phyloP scores from a whole-genome alignment of 2,888 invertebrate genomes.

The Apamea epomidion region DNA sequence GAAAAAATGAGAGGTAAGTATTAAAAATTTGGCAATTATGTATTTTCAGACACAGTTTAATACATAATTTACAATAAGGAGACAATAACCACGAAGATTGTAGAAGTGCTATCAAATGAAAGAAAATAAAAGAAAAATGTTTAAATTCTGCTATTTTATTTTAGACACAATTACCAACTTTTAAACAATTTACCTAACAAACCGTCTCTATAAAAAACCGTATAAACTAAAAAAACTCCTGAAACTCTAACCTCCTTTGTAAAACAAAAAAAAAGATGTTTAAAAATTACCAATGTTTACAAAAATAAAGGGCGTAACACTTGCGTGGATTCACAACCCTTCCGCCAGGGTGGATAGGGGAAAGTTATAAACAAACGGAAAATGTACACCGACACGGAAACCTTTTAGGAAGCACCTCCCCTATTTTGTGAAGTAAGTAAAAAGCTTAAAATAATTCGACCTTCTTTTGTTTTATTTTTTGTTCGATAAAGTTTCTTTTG shows the following conservation, averaged over 20 bases:
- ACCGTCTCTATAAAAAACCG: background rate
- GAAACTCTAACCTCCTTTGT: constrained; percentile 35
- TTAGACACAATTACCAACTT: constrained; percentile 27
- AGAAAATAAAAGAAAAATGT: constrained; percentile 1
- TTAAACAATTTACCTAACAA: constrained; percentile 12
- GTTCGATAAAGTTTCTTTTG: constrained; percentile 20
- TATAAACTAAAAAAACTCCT: constrained; percentile 11
- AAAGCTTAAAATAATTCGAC: constrained; percentile 77
- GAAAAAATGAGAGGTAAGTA: background rate
- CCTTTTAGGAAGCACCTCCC: constrained; percentile 88
- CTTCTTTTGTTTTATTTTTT: constrained; percentile 43
- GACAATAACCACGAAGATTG: background rate
- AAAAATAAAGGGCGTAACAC: constrained; percentile 67
- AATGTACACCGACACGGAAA: constrained; percentile 84
- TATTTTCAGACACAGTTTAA: background rate
- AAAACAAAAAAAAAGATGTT: constrained; percentile 34
- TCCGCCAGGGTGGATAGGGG: constrained; percentile 68
- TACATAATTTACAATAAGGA: background rate
- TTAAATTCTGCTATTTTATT: constrained; percentile 5
- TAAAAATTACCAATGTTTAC: constrained; percentile 61
- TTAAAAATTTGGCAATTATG: background rate
- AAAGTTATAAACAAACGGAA: constrained; percentile 73
- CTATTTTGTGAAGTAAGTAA: constrained; percentile 73
- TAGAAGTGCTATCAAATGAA: background rate
- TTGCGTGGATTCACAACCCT: constrained; percentile 86